Evolutionary conservation across 2,113 vertebrate species (phyloP).

Genomic region (Larimichthys crocea): DNA sequence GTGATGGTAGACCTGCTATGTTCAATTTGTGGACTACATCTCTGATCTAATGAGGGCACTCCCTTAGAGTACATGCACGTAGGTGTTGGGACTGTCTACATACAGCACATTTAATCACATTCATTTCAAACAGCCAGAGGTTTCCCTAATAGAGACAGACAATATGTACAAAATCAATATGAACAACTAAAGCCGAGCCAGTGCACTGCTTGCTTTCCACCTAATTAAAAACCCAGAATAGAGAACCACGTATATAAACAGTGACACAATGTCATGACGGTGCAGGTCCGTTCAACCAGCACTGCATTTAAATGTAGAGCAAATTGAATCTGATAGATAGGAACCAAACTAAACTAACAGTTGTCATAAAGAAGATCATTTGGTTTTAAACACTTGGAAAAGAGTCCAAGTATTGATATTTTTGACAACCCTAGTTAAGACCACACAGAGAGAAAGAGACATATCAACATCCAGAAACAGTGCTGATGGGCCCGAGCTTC

Average conservation of each 20-base stretch:
- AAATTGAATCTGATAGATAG: neutral
- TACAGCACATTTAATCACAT: neutral
- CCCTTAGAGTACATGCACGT: neutral
- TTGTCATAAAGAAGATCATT: no score
- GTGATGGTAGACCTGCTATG: neutral
- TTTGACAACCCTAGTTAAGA: no score
- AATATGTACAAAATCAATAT: neutral
- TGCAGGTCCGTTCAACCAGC: neutral
- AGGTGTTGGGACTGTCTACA: neutral
- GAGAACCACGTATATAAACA: neutral
- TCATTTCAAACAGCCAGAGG: neutral
- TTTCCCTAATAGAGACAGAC: neutral
- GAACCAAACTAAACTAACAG: neutral
- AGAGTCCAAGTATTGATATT: no score
- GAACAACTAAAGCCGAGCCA: neutral
- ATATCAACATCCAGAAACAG: no score
- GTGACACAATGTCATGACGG: neutral
- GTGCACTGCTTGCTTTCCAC: neutral
- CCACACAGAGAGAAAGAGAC: no score
- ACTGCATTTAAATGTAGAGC: neutral
- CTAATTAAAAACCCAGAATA: neutral
- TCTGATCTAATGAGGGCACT: neutral
- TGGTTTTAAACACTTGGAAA: no score
- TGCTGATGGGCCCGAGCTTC: no score
- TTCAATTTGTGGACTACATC: neutral